Base-by-base conservation (phyloP, 1,140 invertebrate genomes). In the Eubasilissa regina region DNA sequence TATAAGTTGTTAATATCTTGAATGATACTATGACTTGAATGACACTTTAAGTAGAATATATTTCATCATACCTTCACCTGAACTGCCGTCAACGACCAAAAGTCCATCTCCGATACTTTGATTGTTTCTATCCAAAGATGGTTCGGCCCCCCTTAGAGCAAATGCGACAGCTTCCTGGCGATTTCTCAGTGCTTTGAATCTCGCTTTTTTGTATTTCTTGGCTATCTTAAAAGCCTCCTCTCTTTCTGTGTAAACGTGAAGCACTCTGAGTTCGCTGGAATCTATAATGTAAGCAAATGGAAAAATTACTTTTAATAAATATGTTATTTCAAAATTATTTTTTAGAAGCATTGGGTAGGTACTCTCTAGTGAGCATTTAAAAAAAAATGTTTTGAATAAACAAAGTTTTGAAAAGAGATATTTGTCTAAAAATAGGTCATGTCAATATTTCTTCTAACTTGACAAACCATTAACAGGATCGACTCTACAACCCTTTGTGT, bases 101-200 rank as follows among this genome's bases (percentile, higher is more conserved):
- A 47, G 8, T 11, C 58, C 19, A 45, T 77, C 76, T 11, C 55
- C 79, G 35, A 60, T 43, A 73, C 25, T 77, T 15, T 73, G 75
- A 55, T 21, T 74, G 25, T 87, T 86, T 58, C 84, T 85, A 13
- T 82, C 83, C 43, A 87, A 87, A 0, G 78, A 47, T 0, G 85
- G 86, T 78, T 89, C 89, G 0, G 87, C 86, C n/a, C 87, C 89
- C 53, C 87, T 83, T 43, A 89, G 81, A 1, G 94, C 91, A 89
- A 95, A 97, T 17, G 92, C 89, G 6, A 93, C 87, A 3, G 95
- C 96, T 83, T 96, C 94, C 75, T 91, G 87, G 73, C 87, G 87
- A 72, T 88, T 93, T 62, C 89, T 91, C 84, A 97, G 97, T 4
- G 91, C 90, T 85, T 96, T 96, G 79, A 97, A 92, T 80, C 95